Conservation (phyloP, 2,888 invertebrate species). For the Ommatoiulus sabulosus region DNA sequence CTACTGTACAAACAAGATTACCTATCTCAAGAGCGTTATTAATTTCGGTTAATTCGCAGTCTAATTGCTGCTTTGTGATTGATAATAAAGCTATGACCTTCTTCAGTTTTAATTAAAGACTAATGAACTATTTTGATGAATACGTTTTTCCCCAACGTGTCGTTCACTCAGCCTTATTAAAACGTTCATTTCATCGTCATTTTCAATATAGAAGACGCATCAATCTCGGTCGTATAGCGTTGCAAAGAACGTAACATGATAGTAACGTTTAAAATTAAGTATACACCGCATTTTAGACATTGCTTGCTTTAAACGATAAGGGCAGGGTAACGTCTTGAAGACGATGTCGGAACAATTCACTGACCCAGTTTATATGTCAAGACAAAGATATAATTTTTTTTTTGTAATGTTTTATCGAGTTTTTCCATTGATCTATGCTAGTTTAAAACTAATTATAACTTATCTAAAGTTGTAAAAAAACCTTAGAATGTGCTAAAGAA, state of each 20-base stretch:
- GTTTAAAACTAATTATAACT: no score
- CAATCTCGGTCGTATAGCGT: background rate
- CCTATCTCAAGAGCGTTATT: background rate
- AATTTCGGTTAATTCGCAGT: background rate
- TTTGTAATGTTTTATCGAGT: no score
- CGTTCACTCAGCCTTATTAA: background rate
- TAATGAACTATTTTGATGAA: background rate
- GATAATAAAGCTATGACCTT: background rate
- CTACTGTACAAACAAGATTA: no score
- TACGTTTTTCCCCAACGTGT: background rate
- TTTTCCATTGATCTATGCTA: no score
- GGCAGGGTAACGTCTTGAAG: background rate
- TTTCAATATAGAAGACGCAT: background rate
- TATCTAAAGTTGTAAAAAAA: no score
- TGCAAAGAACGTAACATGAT: background rate
- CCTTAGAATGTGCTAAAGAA: no score
- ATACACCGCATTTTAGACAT: background rate
- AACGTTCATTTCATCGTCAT: background rate
- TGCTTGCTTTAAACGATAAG: background rate
- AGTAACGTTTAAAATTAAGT: background rate
- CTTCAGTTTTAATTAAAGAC: background rate
- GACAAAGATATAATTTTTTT: no score
- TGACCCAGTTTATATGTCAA: no score
- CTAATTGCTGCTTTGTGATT: background rate
- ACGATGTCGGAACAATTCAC: no score